These are phyloP conservation scores for Heterohyrax brucei DNA, from an alignment of 2,797 vertebrate genomes.

Conservation along the genomic window DNA sequence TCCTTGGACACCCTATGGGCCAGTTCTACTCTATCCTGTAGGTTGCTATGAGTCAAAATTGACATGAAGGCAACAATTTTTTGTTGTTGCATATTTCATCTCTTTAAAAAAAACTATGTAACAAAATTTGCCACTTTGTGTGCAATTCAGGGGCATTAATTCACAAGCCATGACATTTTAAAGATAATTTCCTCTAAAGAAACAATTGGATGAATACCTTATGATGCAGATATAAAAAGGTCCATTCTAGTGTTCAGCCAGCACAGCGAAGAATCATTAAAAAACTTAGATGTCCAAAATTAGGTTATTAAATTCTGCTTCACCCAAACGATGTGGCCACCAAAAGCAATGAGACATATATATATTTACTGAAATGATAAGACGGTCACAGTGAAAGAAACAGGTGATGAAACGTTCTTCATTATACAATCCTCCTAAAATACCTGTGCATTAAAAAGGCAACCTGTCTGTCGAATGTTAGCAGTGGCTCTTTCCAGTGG, in stretches of 20 bases:
- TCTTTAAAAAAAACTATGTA: neutral
- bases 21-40: too few species aligned
- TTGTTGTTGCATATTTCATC: neutral
- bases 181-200: neutral
- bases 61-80: too few species aligned
- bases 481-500: neutral
- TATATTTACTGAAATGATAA: slow-evolving; percentile 9
- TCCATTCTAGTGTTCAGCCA: neutral
- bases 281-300: neutral
- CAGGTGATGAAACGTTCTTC: neutral
- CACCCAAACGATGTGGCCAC: neutral
- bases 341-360: neutral
- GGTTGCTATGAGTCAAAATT: too few species aligned
- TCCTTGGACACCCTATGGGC: too few species aligned
- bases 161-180: neutral
- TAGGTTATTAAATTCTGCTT: neutral
- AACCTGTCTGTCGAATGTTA: slow-evolving; percentile 5
- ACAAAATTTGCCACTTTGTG: neutral
- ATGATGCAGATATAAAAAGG: slow-evolving; percentile 5
- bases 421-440: neutral
- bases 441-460: neutral
- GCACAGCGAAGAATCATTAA: slow-evolving; percentile 27
- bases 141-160: too few species aligned
- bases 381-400: neutral
- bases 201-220: neutral